Percentiles rank a stretch among this genome's conserved stretches.
These are phyloP conservation scores for Pegoplata infirma DNA, from an alignment of 2,888 invertebrate genomes.

Conservation along the genomic window DNA sequence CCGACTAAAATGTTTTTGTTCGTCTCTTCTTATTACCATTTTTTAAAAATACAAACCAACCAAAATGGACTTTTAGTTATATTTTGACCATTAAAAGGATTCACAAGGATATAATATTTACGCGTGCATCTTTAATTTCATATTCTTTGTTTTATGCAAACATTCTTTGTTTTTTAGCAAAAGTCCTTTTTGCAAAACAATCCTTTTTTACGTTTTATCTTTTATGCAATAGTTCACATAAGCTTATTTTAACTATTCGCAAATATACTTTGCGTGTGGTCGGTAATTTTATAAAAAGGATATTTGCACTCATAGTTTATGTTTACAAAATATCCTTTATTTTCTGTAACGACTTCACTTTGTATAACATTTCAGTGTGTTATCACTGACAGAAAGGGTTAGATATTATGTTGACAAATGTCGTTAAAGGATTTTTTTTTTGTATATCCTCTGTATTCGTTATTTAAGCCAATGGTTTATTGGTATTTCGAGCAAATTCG, in stretches of 20 bases:
- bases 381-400: slow-evolving; percentile 68
- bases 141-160: slow-evolving; percentile 54
- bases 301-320: slow-evolving; percentile 63
- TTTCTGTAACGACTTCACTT: slow-evolving; percentile 28
- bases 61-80: slow-evolving; percentile 25
- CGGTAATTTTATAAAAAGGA: slow-evolving; percentile 43
- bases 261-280: slow-evolving; percentile 25
- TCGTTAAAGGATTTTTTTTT: slow-evolving; percentile 61
- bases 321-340: slow-evolving; percentile 67
- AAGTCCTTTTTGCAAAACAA: slow-evolving; percentile 30
- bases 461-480: slow-evolving; percentile 46
- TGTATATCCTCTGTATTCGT: slow-evolving; percentile 20
- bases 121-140: slow-evolving; percentile 52
- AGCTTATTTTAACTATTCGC: slow-evolving; percentile 69
- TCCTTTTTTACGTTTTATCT: slow-evolving; percentile 68
- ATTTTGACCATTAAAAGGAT: slow-evolving; percentile 71
- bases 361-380: neutral
- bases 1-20: too few species aligned
- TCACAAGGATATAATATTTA: slow-evolving; percentile 63
- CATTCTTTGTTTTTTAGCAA: slow-evolving; percentile 19
- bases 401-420: slow-evolving; percentile 67
- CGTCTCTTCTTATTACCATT: too few species aligned
- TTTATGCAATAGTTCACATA: slow-evolving; percentile 75
- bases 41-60: too few species aligned
- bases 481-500: slow-evolving; percentile 26